Conservation (phyloP, 2,113 vertebrate species). For the Merops nubicus region DNA sequence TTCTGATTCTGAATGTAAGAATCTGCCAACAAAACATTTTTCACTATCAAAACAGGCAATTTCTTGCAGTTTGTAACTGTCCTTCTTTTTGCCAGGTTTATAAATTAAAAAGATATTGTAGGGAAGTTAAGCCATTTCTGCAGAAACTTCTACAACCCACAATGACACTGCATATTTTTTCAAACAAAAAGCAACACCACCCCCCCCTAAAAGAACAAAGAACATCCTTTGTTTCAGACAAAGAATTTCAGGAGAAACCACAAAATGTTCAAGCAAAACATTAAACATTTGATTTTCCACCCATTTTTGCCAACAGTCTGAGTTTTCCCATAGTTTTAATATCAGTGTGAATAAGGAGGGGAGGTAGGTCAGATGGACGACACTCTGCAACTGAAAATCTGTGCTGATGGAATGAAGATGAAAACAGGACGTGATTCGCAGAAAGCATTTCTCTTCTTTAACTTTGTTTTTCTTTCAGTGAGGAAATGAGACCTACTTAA, state of each 20-base stretch:
- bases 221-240: slow-evolving; percentile 62
- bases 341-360: slow-evolving; percentile 21
- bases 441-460: not conserved
- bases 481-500: not conserved
- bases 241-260: slow-evolving; percentile 70
- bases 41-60: not conserved
- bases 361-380: not conserved
- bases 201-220: slow-evolving; percentile 18
- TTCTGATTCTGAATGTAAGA: slow-evolving; percentile 12
- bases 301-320: slow-evolving; percentile 47
- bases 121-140: not conserved
- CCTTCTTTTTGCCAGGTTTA: not conserved
- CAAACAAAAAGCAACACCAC: not conserved
- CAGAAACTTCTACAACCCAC: not conserved
- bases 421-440: not conserved
- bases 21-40: slow-evolving; percentile 1
- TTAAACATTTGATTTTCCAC: slow-evolving; percentile 67
- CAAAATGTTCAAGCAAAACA: slow-evolving; percentile 69
- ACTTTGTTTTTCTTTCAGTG: not conserved
- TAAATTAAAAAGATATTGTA: not conserved
- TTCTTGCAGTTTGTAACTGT: not conserved
- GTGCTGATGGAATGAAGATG: not conserved
- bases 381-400: not conserved
- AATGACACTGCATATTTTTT: slow-evolving; percentile 13
- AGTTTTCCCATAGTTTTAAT: slow-evolving; percentile 36